Conservation (phyloP, 2,888 invertebrate species). For the Acleris sparsana region DNA sequence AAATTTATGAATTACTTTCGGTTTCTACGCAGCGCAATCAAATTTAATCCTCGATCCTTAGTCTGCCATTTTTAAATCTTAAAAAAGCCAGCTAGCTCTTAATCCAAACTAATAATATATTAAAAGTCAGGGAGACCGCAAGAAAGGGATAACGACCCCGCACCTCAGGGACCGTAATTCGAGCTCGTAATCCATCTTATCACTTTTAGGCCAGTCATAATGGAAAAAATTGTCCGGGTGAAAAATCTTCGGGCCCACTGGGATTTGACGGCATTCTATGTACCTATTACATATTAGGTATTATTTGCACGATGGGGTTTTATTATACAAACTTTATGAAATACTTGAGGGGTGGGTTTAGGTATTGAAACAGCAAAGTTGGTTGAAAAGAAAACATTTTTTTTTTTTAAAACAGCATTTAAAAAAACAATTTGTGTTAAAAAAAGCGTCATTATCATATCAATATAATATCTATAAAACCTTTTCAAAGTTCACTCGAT, state of each 20-base stretch:
- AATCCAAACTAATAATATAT: constrained; percentile 32
- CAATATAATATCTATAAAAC: too few species aligned
- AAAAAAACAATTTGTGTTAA: too few species aligned
- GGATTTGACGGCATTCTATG: constrained; percentile 48
- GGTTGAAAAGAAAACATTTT: too few species aligned
- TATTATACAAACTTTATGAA: not conserved
- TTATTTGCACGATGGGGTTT: not conserved
- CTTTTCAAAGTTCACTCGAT: too few species aligned
- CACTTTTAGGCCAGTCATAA: constrained; percentile 69
- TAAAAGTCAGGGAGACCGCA: constrained; percentile 51
- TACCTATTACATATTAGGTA: constrained; percentile 42
- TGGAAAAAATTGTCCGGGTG: constrained; percentile 70
- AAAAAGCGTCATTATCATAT: too few species aligned
- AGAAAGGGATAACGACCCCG: constrained; percentile 62
- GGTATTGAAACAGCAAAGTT: too few species aligned
- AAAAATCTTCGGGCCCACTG: constrained; percentile 62
- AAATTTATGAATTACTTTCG: not conserved
- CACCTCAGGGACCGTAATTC: constrained; percentile 71
- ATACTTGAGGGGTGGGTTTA: not conserved
- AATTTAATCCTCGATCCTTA: not conserved
- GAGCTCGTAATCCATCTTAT: constrained; percentile 81
- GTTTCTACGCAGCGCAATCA: not conserved
- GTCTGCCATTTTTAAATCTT: not conserved
- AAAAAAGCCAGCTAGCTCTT: constrained; percentile 14
- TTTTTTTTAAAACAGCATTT: too few species aligned